Conservation (phyloP, 2,113 vertebrate genomes). For the Paramormyrops kingsleyae region DNA sequence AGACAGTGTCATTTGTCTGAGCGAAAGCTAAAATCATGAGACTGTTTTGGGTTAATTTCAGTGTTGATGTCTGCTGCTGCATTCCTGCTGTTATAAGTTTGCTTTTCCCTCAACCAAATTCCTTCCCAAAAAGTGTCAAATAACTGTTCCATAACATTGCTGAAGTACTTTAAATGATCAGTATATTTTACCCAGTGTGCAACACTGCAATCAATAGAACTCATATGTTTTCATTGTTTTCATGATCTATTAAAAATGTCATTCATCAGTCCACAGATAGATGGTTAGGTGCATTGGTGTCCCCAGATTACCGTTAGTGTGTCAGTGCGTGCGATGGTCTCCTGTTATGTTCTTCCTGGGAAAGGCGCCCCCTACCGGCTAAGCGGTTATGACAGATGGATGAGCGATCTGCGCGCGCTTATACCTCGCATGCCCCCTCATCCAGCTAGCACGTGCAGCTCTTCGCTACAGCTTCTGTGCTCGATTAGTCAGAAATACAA, state of each 20-base stretch:
- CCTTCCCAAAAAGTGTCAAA: not conserved
- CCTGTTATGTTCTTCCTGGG: not conserved
- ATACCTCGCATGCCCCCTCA: not conserved
- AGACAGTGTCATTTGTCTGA: not conserved
- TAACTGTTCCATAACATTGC: not conserved
- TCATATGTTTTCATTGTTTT: not conserved
- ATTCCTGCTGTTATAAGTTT: not conserved
- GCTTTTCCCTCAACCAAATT: not conserved
- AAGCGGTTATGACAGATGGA: not conserved
- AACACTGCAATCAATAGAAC: not conserved
- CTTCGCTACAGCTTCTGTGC: not conserved
- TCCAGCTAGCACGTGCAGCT: not conserved
- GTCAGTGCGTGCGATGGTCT: not conserved
- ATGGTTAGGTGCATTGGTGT: not conserved
- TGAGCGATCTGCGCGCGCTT: not conserved
- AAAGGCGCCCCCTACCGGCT: not conserved
- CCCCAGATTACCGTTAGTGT: not conserved
- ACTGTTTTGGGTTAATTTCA: not conserved
- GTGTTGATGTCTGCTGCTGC: not conserved
- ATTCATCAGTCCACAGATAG: not conserved
- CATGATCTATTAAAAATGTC: not conserved
- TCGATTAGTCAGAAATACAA: not conserved
- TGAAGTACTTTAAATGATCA: not conserved
- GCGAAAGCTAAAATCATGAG: not conserved
- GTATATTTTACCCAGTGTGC: not conserved